phyloP scores from a whole-genome alignment of 1,140 invertebrate species.

The Dinoponera quadriceps region DNA sequence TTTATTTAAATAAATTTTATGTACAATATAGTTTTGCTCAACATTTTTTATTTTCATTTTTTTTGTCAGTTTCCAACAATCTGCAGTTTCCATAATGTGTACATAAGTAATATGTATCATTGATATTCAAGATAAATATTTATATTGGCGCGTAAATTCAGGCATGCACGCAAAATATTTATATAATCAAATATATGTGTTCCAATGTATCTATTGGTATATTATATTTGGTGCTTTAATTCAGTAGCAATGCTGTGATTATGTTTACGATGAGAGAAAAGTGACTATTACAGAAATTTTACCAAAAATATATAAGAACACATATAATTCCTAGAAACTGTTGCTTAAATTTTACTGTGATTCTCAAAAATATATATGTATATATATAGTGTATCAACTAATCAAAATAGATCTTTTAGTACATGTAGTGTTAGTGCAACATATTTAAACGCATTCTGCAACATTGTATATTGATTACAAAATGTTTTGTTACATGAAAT shows the following conservation, averaged over 20 bases:
- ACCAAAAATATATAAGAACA: neutral
- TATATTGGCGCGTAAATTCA: slow-evolving; percentile 3
- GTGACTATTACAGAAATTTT: slow-evolving; percentile 8
- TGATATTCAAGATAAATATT: neutral
- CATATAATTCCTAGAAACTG: neutral
- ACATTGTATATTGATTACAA: slow-evolving; percentile 25
- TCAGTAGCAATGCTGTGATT: neutral
- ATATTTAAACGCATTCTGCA: slow-evolving; percentile 10
- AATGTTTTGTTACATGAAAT: slow-evolving; percentile 23
- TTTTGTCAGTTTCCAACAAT: neutral
- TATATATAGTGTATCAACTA: neutral
- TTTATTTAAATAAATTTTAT: neutral
- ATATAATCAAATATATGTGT: neutral
- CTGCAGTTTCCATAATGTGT: slow-evolving; percentile 9
- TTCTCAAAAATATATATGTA: no score
- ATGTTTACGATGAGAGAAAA: neutral
- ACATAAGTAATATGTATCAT: neutral
- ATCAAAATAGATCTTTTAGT: neutral
- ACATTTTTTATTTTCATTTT: neutral
- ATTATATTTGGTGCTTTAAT: neutral
- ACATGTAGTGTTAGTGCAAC: neutral
- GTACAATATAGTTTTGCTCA: neutral
- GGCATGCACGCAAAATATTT: slow-evolving; percentile 8
- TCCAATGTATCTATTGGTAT: neutral
- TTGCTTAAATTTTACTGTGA: slow-evolving; percentile 31